These are phyloP conservation scores for Fregata magnificens DNA, from an alignment of 2,113 vertebrate genomes.

Conservation along the genomic window DNA sequence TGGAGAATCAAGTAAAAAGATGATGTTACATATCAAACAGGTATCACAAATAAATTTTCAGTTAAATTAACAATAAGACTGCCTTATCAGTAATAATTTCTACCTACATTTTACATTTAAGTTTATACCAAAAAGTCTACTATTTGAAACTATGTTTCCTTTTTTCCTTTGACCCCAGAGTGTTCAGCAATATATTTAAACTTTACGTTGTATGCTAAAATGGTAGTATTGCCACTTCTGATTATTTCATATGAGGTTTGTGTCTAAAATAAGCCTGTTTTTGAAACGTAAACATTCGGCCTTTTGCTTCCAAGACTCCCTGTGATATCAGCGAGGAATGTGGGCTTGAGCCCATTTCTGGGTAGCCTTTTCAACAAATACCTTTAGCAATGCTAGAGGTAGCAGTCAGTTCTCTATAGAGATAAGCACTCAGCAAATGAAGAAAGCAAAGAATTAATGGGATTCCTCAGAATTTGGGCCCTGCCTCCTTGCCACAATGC, in stretches of 20 bases:
- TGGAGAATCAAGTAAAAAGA: not conserved
- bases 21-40: not conserved
- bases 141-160: not conserved
- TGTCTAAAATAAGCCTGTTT: not conserved
- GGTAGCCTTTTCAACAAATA: slow-evolving; percentile 24
- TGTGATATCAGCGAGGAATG: slow-evolving; percentile 9
- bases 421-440: slow-evolving; percentile 2
- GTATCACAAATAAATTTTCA: not conserved
- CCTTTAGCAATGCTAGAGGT: slow-evolving; percentile 5
- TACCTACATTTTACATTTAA: not conserved
- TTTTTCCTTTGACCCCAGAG: not conserved
- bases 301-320: not conserved
- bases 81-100: not conserved
- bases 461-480: slow-evolving; percentile 13
- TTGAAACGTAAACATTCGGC: not conserved
- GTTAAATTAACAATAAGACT: not conserved
- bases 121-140: not conserved
- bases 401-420: slow-evolving; percentile 9
- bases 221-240: not conserved
- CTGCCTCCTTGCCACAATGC: not conserved
- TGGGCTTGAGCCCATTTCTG: not conserved
- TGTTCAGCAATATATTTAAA: not conserved
- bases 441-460: slow-evolving; percentile 19
- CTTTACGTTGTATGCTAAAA: not conserved
- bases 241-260: not conserved